phyloP scores from a whole-genome alignment of 2,888 invertebrate genomes.

The Horisme vitalbata region DNA sequence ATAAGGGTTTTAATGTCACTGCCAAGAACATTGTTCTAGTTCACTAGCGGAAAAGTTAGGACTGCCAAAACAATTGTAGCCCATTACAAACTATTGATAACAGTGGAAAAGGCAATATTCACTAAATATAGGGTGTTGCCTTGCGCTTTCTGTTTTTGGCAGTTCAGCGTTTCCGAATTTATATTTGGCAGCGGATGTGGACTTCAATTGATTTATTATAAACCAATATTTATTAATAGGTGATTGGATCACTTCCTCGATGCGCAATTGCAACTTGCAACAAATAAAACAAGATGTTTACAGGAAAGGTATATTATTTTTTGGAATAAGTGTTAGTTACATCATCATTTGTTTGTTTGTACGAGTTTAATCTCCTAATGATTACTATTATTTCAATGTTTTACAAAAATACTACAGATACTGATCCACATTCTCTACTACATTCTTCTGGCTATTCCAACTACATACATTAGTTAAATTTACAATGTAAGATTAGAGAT shows the following conservation, averaged over 20 bases:
- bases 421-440: conserved; percentile 10
- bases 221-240: not conserved
- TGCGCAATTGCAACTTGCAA: not conserved
- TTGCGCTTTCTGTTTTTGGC: conserved; percentile 23
- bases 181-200: conserved; percentile 21
- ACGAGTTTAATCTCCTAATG: too few species aligned
- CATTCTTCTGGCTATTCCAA: conserved; percentile 11
- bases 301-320: not conserved
- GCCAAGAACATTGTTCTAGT: conserved; percentile 69
- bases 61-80: conserved; percentile 61
- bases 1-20: conserved; percentile 49
- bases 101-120: conserved; percentile 26
- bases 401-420: conserved; percentile 7
- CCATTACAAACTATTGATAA: conserved; percentile 60
- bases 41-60: conserved; percentile 48
- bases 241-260: not conserved
- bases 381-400: too few species aligned
- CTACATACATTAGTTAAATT: conserved; percentile 3
- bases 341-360: not conserved
- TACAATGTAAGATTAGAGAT: conserved; percentile 18
- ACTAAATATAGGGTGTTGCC: conserved; percentile 24
- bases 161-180: conserved; percentile 21
- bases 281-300: not conserved
- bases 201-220: conserved; percentile 1
- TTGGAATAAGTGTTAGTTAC: not conserved